A percentile compares a stretch with the other conserved stretches of the same genome.
Evolutionary conservation across 2,888 invertebrate genomes (phyloP).

Genomic region (Eudasyphora cyanicolor): DNA sequence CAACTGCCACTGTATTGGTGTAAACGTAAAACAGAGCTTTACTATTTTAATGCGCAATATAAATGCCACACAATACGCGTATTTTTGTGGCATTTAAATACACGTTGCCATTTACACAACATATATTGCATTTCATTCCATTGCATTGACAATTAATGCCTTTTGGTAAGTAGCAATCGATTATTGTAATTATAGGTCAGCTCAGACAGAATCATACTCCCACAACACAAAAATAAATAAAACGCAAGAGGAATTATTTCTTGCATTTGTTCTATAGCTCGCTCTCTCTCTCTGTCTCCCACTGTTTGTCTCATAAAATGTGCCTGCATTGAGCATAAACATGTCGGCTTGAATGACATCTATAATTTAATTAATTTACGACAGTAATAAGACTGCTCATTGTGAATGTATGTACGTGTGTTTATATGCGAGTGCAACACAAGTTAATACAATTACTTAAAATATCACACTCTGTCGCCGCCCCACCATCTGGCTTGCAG

Average conservation of each 20-base stretch:
- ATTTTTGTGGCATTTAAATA: neutral
- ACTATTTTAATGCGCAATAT: neutral
- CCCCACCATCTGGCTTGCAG: neutral
- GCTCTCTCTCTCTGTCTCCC: neutral
- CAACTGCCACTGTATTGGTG: too few relatives aligned
- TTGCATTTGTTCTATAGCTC: neutral
- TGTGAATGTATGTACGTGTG: too few relatives aligned
- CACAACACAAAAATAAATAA: neutral
- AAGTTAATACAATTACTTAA: constrained; percentile 26
- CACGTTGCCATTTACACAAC: neutral
- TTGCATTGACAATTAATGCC: neutral
- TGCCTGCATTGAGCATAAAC: neutral
- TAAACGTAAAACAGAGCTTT: too few relatives aligned
- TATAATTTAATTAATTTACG: constrained; percentile 31
- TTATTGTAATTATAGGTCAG: constrained; percentile 12
- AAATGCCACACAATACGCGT: neutral
- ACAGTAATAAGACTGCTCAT: constrained; percentile 43
- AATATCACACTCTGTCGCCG: constrained; percentile 7
- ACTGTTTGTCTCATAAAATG: constrained; percentile 10
- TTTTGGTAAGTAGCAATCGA: neutral
- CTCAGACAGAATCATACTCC: neutral
- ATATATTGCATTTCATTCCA: neutral
- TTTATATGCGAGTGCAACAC: constrained; percentile 44
- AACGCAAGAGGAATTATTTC: constrained; percentile 11
- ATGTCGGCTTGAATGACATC: neutral